Base-by-base conservation (phyloP, 1,140 invertebrate species). In the Hypsibius dujardini region DNA sequence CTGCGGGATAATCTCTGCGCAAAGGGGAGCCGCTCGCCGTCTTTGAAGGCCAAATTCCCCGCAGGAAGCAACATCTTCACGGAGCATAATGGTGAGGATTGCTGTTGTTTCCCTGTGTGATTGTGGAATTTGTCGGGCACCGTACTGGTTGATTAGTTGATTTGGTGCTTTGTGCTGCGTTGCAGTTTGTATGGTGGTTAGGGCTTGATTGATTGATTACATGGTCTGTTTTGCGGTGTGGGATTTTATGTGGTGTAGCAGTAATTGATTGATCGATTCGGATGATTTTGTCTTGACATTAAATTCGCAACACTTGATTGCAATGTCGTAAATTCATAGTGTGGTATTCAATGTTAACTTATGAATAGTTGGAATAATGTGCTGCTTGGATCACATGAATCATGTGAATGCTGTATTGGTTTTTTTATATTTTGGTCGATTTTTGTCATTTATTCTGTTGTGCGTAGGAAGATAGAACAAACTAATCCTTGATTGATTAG, bases 51-150 rank as follows among this genome's bases (percentile, higher is more conserved):
- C 3, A 67, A 67, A 88, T 82, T 85, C 85, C 76, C 85, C 87
- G 77, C 84, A 86, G 76, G 86, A 87, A 76, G 87, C 87, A 92
- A 92, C 81, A 89, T 92, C 78, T 92, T 91, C 79, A 89, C 88
- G 60, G 89, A 90, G 82, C 89, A 92, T 79, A 90, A 87, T 80
- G 89, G 89, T 90, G 81, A 82, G 81, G 80, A 70, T 73, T 1
- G 12, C 84, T 71, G 70, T 83, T 81, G n/a, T 75, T 75, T 72
- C 79, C 80, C 59, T 77, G 69, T 0, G 75, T 73, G 28, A 28
- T 28, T 28, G 28, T 1, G 75, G 72, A 59, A 71, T 14, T 56
- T 50, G 40, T 42, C 62, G 45, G 67, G 40, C 67, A 40, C 67
- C 67, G 46, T 69, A 42, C 7, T 69, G 28, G 7, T 69, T 69